Evolutionary conservation across 2,113 vertebrate genomes (phyloP), one percentile per base, ranked within the genome.

Genomic region (Callipepla squamata): DNA sequence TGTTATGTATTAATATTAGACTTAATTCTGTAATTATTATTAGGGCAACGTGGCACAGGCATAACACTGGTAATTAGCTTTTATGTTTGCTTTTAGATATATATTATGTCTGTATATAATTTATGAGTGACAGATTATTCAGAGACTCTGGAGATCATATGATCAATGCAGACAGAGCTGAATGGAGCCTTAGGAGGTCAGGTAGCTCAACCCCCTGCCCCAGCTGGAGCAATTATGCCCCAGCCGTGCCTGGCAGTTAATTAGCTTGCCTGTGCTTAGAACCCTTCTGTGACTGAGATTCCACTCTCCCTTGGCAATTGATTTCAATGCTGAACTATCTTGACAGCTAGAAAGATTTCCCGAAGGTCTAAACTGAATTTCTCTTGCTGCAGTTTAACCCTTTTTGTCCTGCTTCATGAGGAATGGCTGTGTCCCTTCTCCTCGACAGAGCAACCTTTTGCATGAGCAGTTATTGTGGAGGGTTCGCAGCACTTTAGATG

Each of bases 321-420:
- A 84, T 89, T 89, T 87, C 74, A 16, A 34, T n/a, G 61, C 69
- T 89, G 80, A 89, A 22, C 42, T 51, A 25, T 74, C 61, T 30
- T 19, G 65, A 84, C 69, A 89, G 51, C 42, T 3, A 72, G 32
- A 67, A 89, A 59, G 34, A 65, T 75, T 89, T 91, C 25, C 25
- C 66, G 74, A 38, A 75, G 13, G 10, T 55, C 77, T 72, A 44
- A 91, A 47, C 25, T 50, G 58, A 70, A 81, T 68, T 75, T 79
- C 69, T n/a, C 47, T 55, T 45, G 74, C 66, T 72, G 51, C 57
- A 44, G 32, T 76, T 95, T 94, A 95, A 91, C 93, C 53, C 91
- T 78, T 91, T 22, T 59, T 81, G 22, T 87, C 36, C 80, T 40
- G 2, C 19, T 10, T 28, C 22, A 16, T 48, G 44, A 42, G 55